phyloP scores from a whole-genome alignment of 2,797 vertebrate species.

The Lutjanus argentimaculatus region DNA sequence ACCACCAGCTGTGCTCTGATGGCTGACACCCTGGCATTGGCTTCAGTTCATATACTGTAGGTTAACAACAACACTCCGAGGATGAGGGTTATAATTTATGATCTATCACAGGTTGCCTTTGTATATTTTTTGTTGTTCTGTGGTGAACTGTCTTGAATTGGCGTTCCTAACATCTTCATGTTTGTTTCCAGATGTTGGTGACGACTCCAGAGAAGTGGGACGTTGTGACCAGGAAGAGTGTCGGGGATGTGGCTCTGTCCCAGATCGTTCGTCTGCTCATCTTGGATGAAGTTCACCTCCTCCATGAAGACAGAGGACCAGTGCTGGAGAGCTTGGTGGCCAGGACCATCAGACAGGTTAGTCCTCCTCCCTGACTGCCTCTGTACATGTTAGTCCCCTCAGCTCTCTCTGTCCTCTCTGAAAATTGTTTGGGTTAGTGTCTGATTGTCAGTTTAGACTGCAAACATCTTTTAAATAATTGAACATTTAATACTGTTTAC shows the following conservation, averaged over 20 bases:
- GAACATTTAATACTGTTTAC: neutral
- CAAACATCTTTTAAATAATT: neutral
- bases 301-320: conserved; percentile 97
- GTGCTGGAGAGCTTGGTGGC: conserved; percentile 99
- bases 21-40: neutral
- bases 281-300: conserved; percentile 97
- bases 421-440: neutral
- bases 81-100: neutral
- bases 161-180: neutral
- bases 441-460: neutral
- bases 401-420: neutral
- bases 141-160: neutral
- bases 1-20: neutral
- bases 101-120: neutral
- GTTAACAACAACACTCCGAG: neutral
- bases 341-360: conserved; percentile 94
- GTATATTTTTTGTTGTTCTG: neutral
- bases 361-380: neutral
- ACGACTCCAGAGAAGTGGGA: conserved; percentile 99
- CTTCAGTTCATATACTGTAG: neutral
- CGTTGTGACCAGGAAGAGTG: conserved; percentile 98
- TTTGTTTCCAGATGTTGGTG: conserved; percentile 93
- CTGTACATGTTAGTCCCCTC: neutral
- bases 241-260: conserved; percentile 96
- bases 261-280: conserved; percentile 97